Conservation (phyloP, 2,888 invertebrate species). For the Tiliacea aurago region DNA sequence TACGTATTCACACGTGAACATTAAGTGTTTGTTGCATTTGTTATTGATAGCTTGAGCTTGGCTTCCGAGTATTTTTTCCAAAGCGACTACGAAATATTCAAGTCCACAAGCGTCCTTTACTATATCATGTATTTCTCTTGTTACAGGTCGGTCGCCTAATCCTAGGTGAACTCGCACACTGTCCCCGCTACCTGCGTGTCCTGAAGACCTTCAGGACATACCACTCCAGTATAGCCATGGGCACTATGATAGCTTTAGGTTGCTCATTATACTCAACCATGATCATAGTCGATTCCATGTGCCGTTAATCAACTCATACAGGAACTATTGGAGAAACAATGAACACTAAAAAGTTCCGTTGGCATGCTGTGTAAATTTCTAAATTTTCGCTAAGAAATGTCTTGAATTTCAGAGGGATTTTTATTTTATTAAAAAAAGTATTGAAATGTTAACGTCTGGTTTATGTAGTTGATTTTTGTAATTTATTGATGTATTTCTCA, state of each 20-base stretch:
- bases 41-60: slow-evolving; percentile 2
- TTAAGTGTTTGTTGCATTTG: slow-evolving; percentile 13
- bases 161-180: slow-evolving; percentile 93
- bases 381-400: slow-evolving; percentile 17
- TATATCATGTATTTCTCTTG: slow-evolving; percentile 57
- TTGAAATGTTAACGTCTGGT: slow-evolving; percentile 16
- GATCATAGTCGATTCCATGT: slow-evolving; percentile 87
- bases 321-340: slow-evolving; percentile 34
- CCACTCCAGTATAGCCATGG: slow-evolving; percentile 95
- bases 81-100: not conserved
- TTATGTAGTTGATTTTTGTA: slow-evolving; percentile 17
- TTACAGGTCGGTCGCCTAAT: slow-evolving; percentile 92
- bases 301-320: slow-evolving; percentile 72
- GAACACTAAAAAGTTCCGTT: slow-evolving; percentile 40
- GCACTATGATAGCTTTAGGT: slow-evolving; percentile 92
- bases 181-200: slow-evolving; percentile 94
- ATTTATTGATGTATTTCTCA: not conserved
- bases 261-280: slow-evolving; percentile 87
- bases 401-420: slow-evolving; percentile 17
- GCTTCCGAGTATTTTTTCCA: not conserved
- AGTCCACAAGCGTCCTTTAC: not conserved
- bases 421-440: slow-evolving; percentile 22
- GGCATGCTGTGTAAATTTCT: slow-evolving; percentile 65
- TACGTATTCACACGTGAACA: not conserved
- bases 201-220: slow-evolving; percentile 94